Percentiles rank a stretch among this genome's conserved stretches.
Conservation (phyloP, 1,140 invertebrate species). For the Sarcophaga bullata region DNA sequence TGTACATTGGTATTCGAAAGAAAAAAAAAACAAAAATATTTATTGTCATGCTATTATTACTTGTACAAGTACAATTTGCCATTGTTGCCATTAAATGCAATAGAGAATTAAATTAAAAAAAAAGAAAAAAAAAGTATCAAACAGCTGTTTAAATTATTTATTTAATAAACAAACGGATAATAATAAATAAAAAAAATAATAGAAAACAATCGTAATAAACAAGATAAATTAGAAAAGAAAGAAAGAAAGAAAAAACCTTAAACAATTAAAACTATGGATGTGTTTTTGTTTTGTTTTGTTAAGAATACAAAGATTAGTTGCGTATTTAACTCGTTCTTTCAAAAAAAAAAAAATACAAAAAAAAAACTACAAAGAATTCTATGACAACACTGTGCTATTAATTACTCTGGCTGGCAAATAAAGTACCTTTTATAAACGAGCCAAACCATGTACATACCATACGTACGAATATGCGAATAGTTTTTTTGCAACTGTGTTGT, state of each 20-base stretch:
- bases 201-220: neutral
- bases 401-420: neutral
- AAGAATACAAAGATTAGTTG: neutral
- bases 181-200: neutral
- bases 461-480: neutral
- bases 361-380: neutral
- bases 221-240: neutral
- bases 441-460: no score
- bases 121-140: neutral
- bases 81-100: no score
- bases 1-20: neutral
- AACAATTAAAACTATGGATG: neutral
- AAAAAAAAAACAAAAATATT: constrained; percentile 22
- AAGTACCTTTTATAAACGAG: no score
- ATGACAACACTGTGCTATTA: neutral
- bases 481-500: no score
- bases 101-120: no score
- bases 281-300: neutral
- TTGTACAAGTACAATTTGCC: neutral
- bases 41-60: constrained; percentile 9
- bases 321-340: constrained; percentile 20
- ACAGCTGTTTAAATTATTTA: constrained; percentile 19
- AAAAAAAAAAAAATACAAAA: no score
- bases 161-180: neutral
- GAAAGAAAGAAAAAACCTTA: neutral